phyloP scores from a whole-genome alignment of 2,888 invertebrate species.

The Ennomos erosarius region DNA sequence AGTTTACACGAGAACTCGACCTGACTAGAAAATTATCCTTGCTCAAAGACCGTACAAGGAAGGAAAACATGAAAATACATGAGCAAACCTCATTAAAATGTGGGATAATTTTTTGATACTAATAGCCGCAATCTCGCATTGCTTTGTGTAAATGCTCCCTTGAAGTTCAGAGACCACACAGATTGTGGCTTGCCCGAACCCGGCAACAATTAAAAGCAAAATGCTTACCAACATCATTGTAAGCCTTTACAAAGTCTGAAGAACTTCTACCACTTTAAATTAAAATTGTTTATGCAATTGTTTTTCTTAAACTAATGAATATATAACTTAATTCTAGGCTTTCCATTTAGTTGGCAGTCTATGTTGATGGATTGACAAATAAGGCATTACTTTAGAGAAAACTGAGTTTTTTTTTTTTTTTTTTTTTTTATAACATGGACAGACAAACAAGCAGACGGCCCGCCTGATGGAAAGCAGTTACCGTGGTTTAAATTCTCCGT shows the following conservation, averaged over 20 bases:
- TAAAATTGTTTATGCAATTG: constrained; percentile 38
- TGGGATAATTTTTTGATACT: constrained; percentile 21
- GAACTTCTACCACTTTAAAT: constrained; percentile 52
- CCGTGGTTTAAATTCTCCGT: too few relatives aligned
- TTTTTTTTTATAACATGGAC: too few relatives aligned
- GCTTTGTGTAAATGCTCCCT: constrained; percentile 21
- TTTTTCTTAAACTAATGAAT: neutral
- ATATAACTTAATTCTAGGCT: neutral
- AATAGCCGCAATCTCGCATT: constrained; percentile 20
- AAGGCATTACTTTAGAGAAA: too few relatives aligned
- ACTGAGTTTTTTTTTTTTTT: too few relatives aligned
- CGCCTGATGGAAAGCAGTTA: too few relatives aligned
- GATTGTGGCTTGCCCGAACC: constrained; percentile 46
- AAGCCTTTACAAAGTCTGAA: constrained; percentile 52
- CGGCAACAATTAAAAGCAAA: constrained; percentile 64
- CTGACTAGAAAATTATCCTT: constrained; percentile 21
- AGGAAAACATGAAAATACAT: constrained; percentile 13
- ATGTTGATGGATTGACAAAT: too few relatives aligned
- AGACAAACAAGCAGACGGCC: too few relatives aligned
- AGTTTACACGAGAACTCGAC: constrained; percentile 24
- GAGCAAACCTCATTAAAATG: constrained; percentile 16
- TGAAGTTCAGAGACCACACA: constrained; percentile 38
- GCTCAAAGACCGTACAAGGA: constrained; percentile 3
- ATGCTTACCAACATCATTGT: constrained; percentile 58
- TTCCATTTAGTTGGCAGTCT: too few relatives aligned